phyloP scores from a whole-genome alignment of 2,113 vertebrate species.

The Oncorhynchus keta region DNA sequence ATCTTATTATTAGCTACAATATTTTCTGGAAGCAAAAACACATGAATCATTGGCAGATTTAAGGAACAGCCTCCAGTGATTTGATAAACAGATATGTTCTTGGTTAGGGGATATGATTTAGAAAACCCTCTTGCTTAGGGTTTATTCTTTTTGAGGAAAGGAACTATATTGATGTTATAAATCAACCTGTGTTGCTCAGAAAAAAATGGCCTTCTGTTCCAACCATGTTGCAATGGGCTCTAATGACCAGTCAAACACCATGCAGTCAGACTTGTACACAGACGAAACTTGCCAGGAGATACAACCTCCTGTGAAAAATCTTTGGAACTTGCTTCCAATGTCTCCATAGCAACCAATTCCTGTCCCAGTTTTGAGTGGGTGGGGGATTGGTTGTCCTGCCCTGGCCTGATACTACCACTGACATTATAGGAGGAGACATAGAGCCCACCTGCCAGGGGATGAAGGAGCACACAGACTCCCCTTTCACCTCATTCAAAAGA shows the following conservation, averaged over 20 bases:
- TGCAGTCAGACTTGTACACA: background rate
- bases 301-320: background rate
- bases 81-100: background rate
- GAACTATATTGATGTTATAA: no score
- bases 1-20: background rate
- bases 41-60: background rate
- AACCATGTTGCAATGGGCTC: background rate
- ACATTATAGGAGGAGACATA: background rate
- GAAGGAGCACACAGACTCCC: slow-evolving; percentile 10
- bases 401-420: background rate
- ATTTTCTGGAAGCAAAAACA: background rate
- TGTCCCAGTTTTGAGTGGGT: slow-evolving; percentile 16
- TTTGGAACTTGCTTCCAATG: slow-evolving; percentile 2
- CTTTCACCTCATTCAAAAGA: background rate
- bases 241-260: no score
- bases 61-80: background rate
- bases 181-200: no score
- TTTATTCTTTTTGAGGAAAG: background rate
- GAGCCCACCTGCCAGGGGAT: background rate
- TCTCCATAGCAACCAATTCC: slow-evolving; percentile 26
- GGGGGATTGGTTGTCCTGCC: background rate
- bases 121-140: background rate
- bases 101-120: background rate
- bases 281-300: background rate
- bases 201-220: background rate